Evolutionary conservation across 2,888 invertebrate genomes (phyloP).

Genomic region (Caenorhabditis wallacei): DNA sequence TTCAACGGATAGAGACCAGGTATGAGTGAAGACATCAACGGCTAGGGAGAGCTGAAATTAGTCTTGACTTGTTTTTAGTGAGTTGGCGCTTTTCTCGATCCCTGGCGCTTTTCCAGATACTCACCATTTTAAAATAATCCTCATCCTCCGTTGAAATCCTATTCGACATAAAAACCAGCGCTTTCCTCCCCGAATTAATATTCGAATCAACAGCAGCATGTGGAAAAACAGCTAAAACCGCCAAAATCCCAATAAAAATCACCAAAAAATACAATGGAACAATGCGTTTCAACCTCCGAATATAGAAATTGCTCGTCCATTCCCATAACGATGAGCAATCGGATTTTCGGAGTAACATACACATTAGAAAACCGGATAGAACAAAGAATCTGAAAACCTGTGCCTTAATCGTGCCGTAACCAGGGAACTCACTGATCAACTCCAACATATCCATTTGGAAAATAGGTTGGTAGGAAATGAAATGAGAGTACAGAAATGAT

Average conservation of each 20-base stretch:
- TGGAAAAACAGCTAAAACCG: neutral
- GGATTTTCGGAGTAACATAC: neutral
- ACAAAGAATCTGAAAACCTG: neutral
- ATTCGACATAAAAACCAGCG: neutral
- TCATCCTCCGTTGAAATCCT: neutral
- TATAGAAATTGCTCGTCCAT: neutral
- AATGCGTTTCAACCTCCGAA: neutral
- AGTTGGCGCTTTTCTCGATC: neutral
- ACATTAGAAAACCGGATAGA: neutral
- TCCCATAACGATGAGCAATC: neutral
- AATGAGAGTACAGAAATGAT: neutral
- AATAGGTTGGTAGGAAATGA: neutral
- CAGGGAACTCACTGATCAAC: neutral
- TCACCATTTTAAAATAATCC: neutral
- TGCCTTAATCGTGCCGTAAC: too few species aligned
- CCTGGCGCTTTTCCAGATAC: neutral
- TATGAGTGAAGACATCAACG: constrained; percentile 1
- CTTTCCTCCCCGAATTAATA: neutral
- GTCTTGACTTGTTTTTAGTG: too few species aligned
- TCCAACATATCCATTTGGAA: neutral
- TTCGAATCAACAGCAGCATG: neutral
- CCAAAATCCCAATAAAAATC: neutral
- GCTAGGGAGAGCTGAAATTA: neutral
- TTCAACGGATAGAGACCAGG: neutral
- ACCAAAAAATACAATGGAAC: neutral